Evolutionary conservation across 53 echinoderm and acorn worm species (phyloP).

Genomic region (Antedon mediterranea): DNA sequence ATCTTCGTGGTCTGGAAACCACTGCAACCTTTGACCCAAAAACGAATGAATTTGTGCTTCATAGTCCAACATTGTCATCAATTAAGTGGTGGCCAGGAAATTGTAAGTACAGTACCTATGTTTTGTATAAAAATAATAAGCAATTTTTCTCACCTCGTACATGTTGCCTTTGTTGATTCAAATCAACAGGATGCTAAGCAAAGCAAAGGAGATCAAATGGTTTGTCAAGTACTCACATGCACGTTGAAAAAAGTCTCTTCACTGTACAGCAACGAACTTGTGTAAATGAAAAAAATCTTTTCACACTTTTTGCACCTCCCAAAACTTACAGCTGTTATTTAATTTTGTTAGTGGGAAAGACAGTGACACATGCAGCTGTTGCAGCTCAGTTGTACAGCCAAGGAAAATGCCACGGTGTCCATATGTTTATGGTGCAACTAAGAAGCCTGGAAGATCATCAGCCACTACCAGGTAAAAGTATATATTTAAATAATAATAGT

Average conservation of each 20-base stretch:
- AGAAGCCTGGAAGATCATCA: constrained; percentile 62
- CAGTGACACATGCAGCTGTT: constrained; percentile 71
- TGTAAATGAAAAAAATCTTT: too few relatives aligned
- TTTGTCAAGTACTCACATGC: too few relatives aligned
- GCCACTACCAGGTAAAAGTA: constrained; percentile 56
- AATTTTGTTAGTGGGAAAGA: constrained; percentile 66
- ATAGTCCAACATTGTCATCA: constrained; percentile 83
- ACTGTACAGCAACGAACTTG: too few relatives aligned
- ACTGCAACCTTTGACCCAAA: constrained; percentile 90
- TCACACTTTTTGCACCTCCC: not conserved
- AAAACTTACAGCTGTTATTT: too few relatives aligned
- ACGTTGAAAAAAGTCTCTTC: too few relatives aligned
- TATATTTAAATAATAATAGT: too few relatives aligned
- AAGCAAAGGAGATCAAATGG: too few relatives aligned
- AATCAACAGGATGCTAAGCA: too few relatives aligned
- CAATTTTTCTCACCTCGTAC: too few relatives aligned
- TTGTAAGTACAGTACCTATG: too few relatives aligned
- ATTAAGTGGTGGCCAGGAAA: constrained; percentile 99
- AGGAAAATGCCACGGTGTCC: constrained; percentile 59
- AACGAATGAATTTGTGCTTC: constrained; percentile 81
- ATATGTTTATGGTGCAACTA: constrained; percentile 95
- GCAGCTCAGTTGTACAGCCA: constrained; percentile 76
- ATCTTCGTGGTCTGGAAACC: constrained; percentile 82
- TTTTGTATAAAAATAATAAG: too few relatives aligned
- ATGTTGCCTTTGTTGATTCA: too few relatives aligned